A percentile compares a stretch with the other conserved stretches of the same genome.
Conservation (phyloP, 1,140 invertebrate species). For the Zaprionus ghesquierei region DNA sequence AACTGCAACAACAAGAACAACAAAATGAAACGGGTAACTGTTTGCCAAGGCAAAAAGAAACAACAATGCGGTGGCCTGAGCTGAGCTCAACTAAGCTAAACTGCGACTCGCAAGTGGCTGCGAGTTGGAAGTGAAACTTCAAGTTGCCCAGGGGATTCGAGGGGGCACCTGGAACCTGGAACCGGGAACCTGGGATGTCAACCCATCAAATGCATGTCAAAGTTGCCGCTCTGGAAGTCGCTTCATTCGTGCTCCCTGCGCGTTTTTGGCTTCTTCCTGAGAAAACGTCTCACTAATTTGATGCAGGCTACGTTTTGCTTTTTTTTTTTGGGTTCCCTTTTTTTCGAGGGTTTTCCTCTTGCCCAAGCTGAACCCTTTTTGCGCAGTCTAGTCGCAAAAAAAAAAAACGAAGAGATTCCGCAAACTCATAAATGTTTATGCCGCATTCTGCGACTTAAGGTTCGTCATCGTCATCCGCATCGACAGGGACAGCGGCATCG, state of each 20-base stretch:
- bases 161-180: background rate
- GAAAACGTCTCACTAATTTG: conserved; percentile 70
- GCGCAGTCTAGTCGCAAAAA: conserved; percentile 51
- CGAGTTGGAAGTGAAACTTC: background rate
- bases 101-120: conserved; percentile 3
- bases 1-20: conserved; percentile 14
- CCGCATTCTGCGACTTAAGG: conserved; percentile 25
- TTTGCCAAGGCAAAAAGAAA: conserved; percentile 37
- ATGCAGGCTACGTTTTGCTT: conserved; percentile 43
- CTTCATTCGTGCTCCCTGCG: background rate
- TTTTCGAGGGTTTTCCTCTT: background rate
- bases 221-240: conserved; percentile 59
- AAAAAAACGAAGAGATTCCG: conserved; percentile 35
- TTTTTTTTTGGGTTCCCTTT: conserved; percentile 23
- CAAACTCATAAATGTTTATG: conserved; percentile 77
- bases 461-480: conserved; percentile 61
- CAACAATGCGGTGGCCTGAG: conserved; percentile 5
- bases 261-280: conserved; percentile 47
- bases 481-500: background rate
- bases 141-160: background rate
- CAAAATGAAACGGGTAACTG: conserved; percentile 42
- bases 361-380: conserved; percentile 20
- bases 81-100: background rate
- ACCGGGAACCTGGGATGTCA: conserved; percentile 24
- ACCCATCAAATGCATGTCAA: conserved; percentile 75